Evolutionary conservation across 2,888 invertebrate species (phyloP).

Genomic region (Malacosoma neustria): DNA sequence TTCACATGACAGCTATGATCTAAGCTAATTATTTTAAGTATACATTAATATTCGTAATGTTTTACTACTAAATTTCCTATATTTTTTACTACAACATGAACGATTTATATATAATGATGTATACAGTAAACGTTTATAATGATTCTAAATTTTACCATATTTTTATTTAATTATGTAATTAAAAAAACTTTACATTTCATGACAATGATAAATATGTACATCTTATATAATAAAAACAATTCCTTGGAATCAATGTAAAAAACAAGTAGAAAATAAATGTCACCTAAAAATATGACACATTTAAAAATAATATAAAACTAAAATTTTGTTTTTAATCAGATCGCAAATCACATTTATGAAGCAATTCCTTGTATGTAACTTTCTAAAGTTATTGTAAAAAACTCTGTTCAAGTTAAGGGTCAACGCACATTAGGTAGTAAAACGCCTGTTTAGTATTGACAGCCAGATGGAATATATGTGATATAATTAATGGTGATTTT

Average conservation of each 20-base stretch:
- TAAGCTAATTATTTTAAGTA: too few species aligned
- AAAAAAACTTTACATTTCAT: conserved; percentile 51
- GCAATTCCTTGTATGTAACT: conserved; percentile 7
- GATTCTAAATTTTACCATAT: conserved; percentile 47
- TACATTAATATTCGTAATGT: conserved; percentile 1
- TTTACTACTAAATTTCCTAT: conserved; percentile 25
- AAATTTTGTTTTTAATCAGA: conserved; percentile 19
- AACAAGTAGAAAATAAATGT: conserved; percentile 12
- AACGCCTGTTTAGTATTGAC: too few species aligned
- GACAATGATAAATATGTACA: conserved; percentile 63
- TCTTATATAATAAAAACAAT: conserved; percentile 19
- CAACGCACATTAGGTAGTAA: too few species aligned
- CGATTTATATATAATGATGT: conserved; percentile 49
- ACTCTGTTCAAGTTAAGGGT: conserved; percentile 13
- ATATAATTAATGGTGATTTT: too few species aligned
- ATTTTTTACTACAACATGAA: conserved; percentile 67
- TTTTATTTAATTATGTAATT: conserved; percentile 35
- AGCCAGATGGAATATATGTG: too few species aligned
- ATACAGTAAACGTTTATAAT: conserved; percentile 51
- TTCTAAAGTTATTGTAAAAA: not conserved
- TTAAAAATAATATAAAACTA: conserved; percentile 14
- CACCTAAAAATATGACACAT: conserved; percentile 15
- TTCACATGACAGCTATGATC: too few species aligned
- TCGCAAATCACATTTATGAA: conserved; percentile 29
- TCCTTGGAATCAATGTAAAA: conserved; percentile 27